Percentiles rank a stretch among this genome's conserved stretches.
Evolutionary conservation across 2,888 invertebrate species (phyloP).

Genomic region (Aleiodes alternator): DNA sequence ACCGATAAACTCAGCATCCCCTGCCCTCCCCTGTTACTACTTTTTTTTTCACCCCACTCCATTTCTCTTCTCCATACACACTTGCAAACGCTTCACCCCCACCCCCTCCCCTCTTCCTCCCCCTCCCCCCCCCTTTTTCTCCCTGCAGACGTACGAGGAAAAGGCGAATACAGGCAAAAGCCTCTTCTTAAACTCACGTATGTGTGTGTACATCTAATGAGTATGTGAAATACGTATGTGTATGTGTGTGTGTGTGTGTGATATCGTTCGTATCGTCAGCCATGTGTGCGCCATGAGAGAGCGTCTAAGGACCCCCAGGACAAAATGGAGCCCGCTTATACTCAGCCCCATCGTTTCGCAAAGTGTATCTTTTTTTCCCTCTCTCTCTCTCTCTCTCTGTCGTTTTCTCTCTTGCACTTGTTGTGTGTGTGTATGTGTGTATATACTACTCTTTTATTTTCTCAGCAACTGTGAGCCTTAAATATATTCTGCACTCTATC

Average conservation of each 20-base stretch:
- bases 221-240: constrained; percentile 51
- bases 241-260: constrained; percentile 36
- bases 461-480: constrained; percentile 13
- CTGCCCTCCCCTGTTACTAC: constrained; percentile 38
- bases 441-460: neutral
- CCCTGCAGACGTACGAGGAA: constrained; percentile 10
- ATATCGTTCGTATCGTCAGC: constrained; percentile 34
- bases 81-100: constrained; percentile 31
- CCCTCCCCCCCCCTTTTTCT: too few relatives aligned
- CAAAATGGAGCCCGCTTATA: constrained; percentile 73
- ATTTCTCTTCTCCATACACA: constrained; percentile 47
- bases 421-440: neutral
- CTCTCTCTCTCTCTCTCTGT: neutral
- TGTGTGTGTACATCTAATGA: constrained; percentile 57
- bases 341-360: constrained; percentile 65
- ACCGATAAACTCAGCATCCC: constrained; percentile 58
- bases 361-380: constrained; percentile 63
- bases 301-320: constrained; percentile 70
- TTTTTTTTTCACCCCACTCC: constrained; percentile 23
- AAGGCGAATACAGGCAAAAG: constrained; percentile 26
- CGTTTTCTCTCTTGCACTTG: neutral
- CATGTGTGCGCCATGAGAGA: constrained; percentile 52
- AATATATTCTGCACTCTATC: constrained; percentile 29
- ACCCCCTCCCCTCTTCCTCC: neutral
- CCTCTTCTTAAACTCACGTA: constrained; percentile 31